phyloP scores from a whole-genome alignment of 2,797 vertebrate species.

The Hoplostethus atlanticus region DNA sequence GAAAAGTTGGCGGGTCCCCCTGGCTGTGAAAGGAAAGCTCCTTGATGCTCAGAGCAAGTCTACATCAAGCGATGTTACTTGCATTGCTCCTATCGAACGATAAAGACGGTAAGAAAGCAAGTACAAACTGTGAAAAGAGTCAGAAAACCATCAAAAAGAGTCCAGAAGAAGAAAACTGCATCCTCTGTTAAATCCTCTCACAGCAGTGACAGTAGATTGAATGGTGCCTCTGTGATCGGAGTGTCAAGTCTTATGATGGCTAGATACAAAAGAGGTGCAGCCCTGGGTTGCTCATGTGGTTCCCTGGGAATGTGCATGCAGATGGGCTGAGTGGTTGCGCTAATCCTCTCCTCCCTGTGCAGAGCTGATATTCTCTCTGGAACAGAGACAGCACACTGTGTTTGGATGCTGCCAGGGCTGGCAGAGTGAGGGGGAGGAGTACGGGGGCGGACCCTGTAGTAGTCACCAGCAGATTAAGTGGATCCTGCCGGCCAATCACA shows the following conservation, averaged over 20 bases:
- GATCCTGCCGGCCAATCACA: conserved; percentile 89
- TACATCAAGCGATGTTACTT: conserved; percentile 59
- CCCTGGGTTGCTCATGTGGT: conserved; percentile 70
- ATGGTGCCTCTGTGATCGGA: conserved; percentile 58
- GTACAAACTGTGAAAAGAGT: conserved; percentile 31
- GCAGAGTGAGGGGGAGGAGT: conserved; percentile 76
- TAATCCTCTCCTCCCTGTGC: conserved; percentile 88
- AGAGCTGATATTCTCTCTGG: conserved; percentile 89
- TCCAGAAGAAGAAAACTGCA: conserved; percentile 44
- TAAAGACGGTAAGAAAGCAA: conserved; percentile 30
- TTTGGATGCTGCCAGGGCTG: conserved; percentile 83
- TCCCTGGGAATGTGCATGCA: conserved; percentile 83
- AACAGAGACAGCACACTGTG: conserved; percentile 85
- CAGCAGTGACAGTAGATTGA: conserved; percentile 65
- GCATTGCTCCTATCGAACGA: conserved; percentile 67
- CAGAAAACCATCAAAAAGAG: conserved; percentile 22
- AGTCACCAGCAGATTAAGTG: conserved; percentile 86
- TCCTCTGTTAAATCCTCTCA: conserved; percentile 67
- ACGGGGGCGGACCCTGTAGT: conserved; percentile 78
- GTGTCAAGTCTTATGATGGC: conserved; percentile 66
- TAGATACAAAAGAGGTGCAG: conserved; percentile 63
- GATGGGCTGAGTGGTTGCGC: conserved; percentile 82
- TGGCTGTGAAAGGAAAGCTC: conserved; percentile 46
- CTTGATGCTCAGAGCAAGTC: conserved; percentile 69
- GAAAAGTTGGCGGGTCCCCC: conserved; percentile 18